These are phyloP conservation scores for Apteryx mantelli DNA, from an alignment of 2,113 vertebrate species.

Conservation along the genomic window DNA sequence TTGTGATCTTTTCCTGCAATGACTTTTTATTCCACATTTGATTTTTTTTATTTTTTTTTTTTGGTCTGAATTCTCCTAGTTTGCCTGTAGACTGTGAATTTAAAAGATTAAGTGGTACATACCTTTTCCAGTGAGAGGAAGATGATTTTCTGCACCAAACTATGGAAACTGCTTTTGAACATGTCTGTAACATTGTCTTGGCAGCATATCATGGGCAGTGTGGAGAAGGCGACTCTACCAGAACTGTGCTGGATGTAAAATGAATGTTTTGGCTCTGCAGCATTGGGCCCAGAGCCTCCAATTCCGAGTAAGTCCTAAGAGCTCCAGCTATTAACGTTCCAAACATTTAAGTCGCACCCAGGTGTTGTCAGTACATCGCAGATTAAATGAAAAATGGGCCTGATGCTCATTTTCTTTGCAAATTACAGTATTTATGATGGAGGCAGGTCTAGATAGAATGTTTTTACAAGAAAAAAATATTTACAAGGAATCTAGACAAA, in stretches of 20 bases:
- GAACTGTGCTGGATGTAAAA: neutral
- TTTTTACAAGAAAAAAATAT: neutral
- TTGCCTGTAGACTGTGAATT: neutral
- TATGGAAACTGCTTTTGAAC: neutral
- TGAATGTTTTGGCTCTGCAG: constrained; percentile 75
- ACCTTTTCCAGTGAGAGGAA: neutral
- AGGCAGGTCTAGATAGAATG: neutral
- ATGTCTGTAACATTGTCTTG: neutral
- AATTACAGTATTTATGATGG: neutral
- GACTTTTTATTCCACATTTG: neutral
- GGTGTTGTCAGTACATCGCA: neutral
- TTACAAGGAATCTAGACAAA: neutral
- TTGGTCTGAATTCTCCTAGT: neutral
- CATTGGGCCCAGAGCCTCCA: constrained; percentile 77
- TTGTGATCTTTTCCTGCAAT: neutral
- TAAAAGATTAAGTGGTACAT: neutral
- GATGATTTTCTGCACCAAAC: neutral
- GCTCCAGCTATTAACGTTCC: neutral
- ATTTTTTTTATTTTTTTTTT: neutral
- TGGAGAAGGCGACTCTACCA: constrained; percentile 79
- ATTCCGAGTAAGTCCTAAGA: constrained; percentile 77
- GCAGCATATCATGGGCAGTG: constrained; percentile 80
- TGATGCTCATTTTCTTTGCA: neutral
- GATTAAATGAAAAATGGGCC: neutral
- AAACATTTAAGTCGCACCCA: neutral